Percentiles rank a stretch among this genome's conserved stretches.
Evolutionary conservation across 2,888 invertebrate species (phyloP).

Genomic region (Cosmia trapezina): DNA sequence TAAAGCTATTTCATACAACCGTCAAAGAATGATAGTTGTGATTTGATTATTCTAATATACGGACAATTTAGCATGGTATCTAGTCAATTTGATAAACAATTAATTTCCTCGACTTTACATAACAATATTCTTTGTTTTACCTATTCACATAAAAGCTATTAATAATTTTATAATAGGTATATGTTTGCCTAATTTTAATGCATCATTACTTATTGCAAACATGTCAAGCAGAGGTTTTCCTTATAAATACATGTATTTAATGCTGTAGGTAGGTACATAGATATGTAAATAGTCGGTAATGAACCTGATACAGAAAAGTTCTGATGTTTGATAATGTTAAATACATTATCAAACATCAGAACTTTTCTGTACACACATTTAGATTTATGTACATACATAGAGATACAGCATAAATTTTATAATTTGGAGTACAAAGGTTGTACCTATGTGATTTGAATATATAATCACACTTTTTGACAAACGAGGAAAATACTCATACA

Average conservation of each 20-base stretch:
- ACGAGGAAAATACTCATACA: too few relatives aligned
- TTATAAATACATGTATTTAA: slow-evolving; percentile 19
- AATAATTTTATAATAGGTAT: neutral
- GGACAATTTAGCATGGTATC: too few relatives aligned
- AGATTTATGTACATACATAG: too few relatives aligned
- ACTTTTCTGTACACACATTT: too few relatives aligned
- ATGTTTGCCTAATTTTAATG: slow-evolving; percentile 19
- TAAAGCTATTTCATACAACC: too few relatives aligned
- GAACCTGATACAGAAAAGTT: slow-evolving; percentile 33
- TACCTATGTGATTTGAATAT: slow-evolving; percentile 19
- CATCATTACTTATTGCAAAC: slow-evolving; percentile 32
- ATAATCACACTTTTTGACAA: neutral
- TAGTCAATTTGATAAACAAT: too few relatives aligned
- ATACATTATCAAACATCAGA: too few relatives aligned
- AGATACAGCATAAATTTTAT: too few relatives aligned
- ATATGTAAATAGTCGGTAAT: slow-evolving; percentile 23
- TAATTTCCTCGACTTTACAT: too few relatives aligned
- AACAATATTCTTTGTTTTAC: neutral
- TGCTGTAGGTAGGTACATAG: neutral
- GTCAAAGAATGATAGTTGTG: too few relatives aligned
- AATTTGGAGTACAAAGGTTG: too few relatives aligned
- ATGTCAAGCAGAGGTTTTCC: slow-evolving; percentile 52
- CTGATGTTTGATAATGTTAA: neutral
- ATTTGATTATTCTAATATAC: too few relatives aligned
- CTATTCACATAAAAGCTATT: neutral